Percentiles rank a stretch among this genome's conserved stretches.
phyloP scores from a whole-genome alignment of 2,113 vertebrate species.

The Trematocara marginatum region DNA sequence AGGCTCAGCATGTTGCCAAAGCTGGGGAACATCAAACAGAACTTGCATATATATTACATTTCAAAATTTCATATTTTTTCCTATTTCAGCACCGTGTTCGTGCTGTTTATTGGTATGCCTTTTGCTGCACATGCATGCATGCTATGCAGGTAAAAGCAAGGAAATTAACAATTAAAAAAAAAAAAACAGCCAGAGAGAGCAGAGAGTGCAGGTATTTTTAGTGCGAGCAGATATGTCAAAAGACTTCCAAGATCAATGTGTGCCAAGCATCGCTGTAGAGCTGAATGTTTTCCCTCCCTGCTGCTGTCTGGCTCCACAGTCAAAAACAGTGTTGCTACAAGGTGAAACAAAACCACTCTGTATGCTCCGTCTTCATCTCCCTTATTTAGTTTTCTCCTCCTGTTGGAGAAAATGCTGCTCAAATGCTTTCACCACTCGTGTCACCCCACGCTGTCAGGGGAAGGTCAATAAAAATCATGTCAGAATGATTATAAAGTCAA shows the following conservation, averaged over 20 bases:
- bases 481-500: not conserved
- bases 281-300: not conserved
- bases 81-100: not conserved
- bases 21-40: not conserved
- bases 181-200: not conserved
- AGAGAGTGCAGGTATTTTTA: not conserved
- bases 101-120: not conserved
- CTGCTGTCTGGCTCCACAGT: not conserved
- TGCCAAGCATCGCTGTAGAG: not conserved
- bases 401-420: not conserved
- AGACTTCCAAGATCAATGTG: conserved; percentile 2
- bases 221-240: not conserved
- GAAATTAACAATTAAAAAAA: not conserved
- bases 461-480: not conserved
- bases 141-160: not conserved
- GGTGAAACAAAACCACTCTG: not conserved
- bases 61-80: not conserved
- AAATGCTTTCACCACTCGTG: not conserved
- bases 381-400: not conserved
- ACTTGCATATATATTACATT: not conserved
- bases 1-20: not conserved
- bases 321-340: conserved; percentile 2
- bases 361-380: not conserved
- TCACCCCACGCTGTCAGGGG: not conserved
- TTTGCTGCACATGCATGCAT: not conserved